Percentiles rank a stretch among this genome's conserved stretches.
phyloP scores from a whole-genome alignment of 53 echinoderm and acorn worm species.

The Apostichopus leukothele region DNA sequence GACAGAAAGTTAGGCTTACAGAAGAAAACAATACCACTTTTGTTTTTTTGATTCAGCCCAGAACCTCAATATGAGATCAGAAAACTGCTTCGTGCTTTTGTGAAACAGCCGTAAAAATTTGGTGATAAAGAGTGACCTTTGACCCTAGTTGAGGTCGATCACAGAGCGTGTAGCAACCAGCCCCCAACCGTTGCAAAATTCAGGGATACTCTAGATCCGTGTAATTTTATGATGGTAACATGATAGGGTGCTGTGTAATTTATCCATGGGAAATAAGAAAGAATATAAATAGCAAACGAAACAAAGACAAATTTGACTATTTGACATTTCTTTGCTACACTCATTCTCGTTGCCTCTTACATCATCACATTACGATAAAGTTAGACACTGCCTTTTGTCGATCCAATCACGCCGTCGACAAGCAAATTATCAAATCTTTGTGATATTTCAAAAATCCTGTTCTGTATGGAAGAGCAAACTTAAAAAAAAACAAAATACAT shows the following conservation, averaged over 20 bases:
- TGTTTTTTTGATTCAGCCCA: background rate
- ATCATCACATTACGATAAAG: constrained; percentile 4
- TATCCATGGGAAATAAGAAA: constrained; percentile 1
- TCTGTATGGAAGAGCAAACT: constrained; percentile 43
- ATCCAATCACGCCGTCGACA: background rate
- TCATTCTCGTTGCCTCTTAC: background rate
- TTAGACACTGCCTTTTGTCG: background rate
- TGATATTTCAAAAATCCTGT: constrained; percentile 5
- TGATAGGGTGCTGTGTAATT: constrained; percentile 16
- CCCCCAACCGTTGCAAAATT: background rate
- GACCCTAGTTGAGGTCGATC: background rate
- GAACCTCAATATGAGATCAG: background rate
- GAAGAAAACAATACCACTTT: background rate
- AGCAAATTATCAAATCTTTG: constrained; percentile 7
- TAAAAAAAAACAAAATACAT: background rate
- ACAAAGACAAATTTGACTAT: background rate
- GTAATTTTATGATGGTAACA: background rate
- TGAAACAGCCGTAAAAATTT: background rate
- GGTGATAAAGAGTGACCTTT: constrained; percentile 8
- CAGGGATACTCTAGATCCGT: background rate
- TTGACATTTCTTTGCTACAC: too few relatives aligned
- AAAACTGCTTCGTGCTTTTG: background rate
- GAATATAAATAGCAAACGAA: constrained; percentile 10
- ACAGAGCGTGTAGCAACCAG: background rate
- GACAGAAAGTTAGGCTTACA: too few relatives aligned